phyloP scores from a whole-genome alignment of 2,888 invertebrate genomes.

The Therioaphis trifolii region DNA sequence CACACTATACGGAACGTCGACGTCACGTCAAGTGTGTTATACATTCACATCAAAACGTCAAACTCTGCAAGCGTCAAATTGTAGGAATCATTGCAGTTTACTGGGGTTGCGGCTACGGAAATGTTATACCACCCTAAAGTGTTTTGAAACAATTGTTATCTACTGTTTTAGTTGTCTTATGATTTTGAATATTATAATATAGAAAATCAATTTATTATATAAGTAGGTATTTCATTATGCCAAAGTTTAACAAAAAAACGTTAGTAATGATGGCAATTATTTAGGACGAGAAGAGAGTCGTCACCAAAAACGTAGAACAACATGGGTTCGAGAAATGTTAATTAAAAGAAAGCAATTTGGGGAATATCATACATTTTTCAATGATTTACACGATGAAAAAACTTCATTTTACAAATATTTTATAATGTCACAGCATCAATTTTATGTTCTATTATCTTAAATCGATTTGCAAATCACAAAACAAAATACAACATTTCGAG shows the following conservation, averaged over 20 bases:
- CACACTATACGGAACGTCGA: slow-evolving; percentile 16
- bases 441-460: too few species aligned
- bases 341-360: too few species aligned
- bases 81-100: slow-evolving; percentile 20
- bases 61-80: slow-evolving; percentile 12
- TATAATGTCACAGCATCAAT: too few species aligned
- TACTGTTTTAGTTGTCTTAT: slow-evolving; percentile 13
- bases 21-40: slow-evolving; percentile 7
- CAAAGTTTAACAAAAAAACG: too few species aligned
- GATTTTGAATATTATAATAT: slow-evolving; percentile 12
- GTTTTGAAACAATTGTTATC: slow-evolving; percentile 9
- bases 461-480: too few species aligned
- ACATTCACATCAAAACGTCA: slow-evolving; percentile 22
- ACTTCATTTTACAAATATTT: too few species aligned
- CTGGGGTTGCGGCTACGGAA: slow-evolving; percentile 15
- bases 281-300: slow-evolving; percentile 21
- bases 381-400: too few species aligned
- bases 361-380: too few species aligned
- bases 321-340: not conserved
- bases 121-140: slow-evolving; percentile 19
- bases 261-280: slow-evolving; percentile 23
- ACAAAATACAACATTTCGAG: too few species aligned
- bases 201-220: slow-evolving; percentile 9
- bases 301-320: slow-evolving; percentile 19
- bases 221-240: slow-evolving; percentile 10